Evolutionary conservation across 2,113 vertebrate genomes (phyloP).

Genomic region (Hydrochoerus hydrochaeris): DNA sequence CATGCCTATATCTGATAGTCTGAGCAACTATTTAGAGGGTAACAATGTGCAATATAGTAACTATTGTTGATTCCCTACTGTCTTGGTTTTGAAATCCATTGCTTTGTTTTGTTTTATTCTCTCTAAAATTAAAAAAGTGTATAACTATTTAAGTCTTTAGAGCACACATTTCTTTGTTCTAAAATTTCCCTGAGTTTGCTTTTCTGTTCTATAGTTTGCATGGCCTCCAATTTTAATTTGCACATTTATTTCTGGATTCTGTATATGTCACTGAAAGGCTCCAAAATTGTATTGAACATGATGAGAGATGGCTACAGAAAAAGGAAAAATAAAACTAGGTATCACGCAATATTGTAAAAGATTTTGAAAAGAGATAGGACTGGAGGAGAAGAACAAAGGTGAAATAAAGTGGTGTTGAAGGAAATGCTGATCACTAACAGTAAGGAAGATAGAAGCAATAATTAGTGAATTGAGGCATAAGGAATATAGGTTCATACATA

Average conservation of each 20-base stretch:
- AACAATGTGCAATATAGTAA: too few relatives aligned
- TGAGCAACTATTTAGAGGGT: too few relatives aligned
- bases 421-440: neutral
- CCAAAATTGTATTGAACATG: neutral
- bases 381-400: neutral
- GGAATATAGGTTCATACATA: neutral
- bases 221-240: neutral
- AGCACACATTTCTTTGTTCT: neutral
- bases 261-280: neutral
- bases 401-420: neutral
- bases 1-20: too few relatives aligned
- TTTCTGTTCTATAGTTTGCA: conserved; percentile 33
- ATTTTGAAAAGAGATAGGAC: neutral
- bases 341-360: neutral
- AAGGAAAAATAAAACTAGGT: conserved; percentile 6
- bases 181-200: neutral
- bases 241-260: neutral
- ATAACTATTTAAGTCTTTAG: neutral
- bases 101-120: too few relatives aligned
- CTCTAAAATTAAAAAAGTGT: neutral
- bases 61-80: too few relatives aligned
- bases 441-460: neutral
- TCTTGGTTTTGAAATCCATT: too few relatives aligned
- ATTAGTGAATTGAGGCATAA: neutral
- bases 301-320: neutral